Base-by-base conservation (phyloP, 1,140 invertebrate species). In the Paracyclopina nana region DNA sequence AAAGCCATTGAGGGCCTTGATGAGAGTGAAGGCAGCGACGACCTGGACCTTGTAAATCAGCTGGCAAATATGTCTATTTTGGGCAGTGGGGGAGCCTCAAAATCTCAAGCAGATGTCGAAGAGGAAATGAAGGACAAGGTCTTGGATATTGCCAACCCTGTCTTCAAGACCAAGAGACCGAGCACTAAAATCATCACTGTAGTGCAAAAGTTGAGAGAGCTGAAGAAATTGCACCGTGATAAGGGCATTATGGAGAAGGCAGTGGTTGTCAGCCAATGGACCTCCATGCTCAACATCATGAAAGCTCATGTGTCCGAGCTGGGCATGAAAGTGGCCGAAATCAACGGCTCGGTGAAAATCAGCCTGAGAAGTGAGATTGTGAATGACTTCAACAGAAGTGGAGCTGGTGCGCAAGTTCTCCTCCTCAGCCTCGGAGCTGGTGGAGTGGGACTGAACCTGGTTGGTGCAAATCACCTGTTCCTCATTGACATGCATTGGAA, bases 401-500 rank as follows among this genome's bases (percentile, higher is more conserved):
- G 30, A 6, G 34, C 38, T 0, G 46, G 46, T n/a, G 51, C 55
- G 6, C 59, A 74, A 68, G 67, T 86, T 27, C 69, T 92, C 57
- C 63, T 92, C 24, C 64, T 94, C 0, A 91, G 86, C 0, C 65
- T 94, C 43, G 78, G 75, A 42, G 85, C 86, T 51, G 88, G 88
- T 45, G 87, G 87, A 22, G 84, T 90, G 31, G 87, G 87, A 8
- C 66, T 92, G 4, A 92, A 94, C 68, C 65, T 94, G 22, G 72
- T 84, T 53, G 86, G 86, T 16, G 88, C 74, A 0, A 92, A 86
- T 70, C 82, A 92, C 65, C 66, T 96, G 8, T 74, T 94, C 38
- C 60, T 96, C 3, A 59, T 90, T 1, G 90, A 95, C 65, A 69
- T 86, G 44, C 87, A 94, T 63, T 95, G 88, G 87, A 95, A 95